Evolutionary conservation across 92 coral and sea anemone species (phyloP).

Genomic region (Palythoa grandiflora): DNA sequence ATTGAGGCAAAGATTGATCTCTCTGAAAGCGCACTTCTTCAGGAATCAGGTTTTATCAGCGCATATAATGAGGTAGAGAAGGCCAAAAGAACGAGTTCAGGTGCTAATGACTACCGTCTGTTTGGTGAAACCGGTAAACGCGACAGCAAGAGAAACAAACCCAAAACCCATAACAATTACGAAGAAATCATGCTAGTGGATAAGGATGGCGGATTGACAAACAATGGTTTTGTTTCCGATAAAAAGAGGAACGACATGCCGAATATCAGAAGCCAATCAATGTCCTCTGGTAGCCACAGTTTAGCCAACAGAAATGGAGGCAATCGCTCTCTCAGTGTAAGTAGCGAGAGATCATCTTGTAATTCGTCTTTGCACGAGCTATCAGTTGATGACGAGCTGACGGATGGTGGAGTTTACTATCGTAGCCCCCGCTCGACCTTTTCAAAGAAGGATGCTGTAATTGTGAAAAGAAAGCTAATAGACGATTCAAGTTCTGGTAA

Average conservation of each 20-base stretch:
- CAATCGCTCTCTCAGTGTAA: background rate
- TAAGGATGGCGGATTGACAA: background rate
- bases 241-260: background rate
- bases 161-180: background rate
- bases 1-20: background rate
- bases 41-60: background rate
- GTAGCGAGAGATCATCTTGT: background rate
- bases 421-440: constrained; percentile 6
- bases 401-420: constrained; percentile 8
- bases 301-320: background rate
- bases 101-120: background rate
- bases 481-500: background rate
- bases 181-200: background rate
- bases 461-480: background rate
- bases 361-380: background rate
- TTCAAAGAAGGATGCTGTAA: background rate
- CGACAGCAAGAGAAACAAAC: background rate
- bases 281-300: background rate
- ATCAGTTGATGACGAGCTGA: background rate
- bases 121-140: background rate
- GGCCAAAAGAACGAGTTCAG: background rate
- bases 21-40: background rate
- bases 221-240: background rate
- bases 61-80: background rate
- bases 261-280: background rate